A percentile compares a stretch with the other conserved stretches of the same genome.
Conservation (phyloP, 1,140 invertebrate genomes). For the Bombus huntii region DNA sequence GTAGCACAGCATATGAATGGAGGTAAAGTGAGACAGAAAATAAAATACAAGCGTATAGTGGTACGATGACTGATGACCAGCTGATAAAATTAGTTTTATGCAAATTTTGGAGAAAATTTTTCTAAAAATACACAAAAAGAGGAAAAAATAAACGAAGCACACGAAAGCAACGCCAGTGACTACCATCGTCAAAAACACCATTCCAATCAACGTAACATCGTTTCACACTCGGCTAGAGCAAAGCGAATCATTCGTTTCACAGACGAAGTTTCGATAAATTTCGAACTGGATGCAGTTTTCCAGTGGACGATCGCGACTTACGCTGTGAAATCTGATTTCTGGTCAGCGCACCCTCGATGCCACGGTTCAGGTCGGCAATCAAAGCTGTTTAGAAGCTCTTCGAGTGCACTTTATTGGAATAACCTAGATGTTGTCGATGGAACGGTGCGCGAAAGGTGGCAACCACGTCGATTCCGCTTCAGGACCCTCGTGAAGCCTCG, state of each 20-base stretch:
- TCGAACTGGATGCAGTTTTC: not conserved
- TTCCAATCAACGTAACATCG: not conserved
- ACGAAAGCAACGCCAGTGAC: not conserved
- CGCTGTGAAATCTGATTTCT: conserved; percentile 48
- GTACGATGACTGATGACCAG: too few species aligned
- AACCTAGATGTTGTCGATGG: conserved; percentile 73
- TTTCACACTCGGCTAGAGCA: not conserved
- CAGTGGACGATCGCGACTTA: not conserved
- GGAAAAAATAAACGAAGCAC: not conserved
- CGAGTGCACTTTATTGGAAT: conserved; percentile 76
- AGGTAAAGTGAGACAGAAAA: too few species aligned
- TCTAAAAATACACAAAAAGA: not conserved
- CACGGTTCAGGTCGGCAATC: conserved; percentile 57
- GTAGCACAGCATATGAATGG: too few species aligned
- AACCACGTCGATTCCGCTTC: conserved; percentile 35
- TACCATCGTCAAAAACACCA: not conserved
- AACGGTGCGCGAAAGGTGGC: conserved; percentile 52
- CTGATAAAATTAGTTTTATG: too few species aligned
- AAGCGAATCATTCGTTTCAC: too few species aligned
- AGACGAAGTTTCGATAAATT: not conserved
- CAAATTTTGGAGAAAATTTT: not conserved
- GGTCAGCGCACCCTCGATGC: conserved; percentile 32
- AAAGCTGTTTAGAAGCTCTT: conserved; percentile 76
- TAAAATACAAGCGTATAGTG: too few species aligned
- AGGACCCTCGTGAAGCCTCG: conserved; percentile 33